Evolutionary conservation across 2,113 vertebrate species (phyloP), one percentile per base, ranked within the genome.

Genomic region (Seriola dumerili): DNA sequence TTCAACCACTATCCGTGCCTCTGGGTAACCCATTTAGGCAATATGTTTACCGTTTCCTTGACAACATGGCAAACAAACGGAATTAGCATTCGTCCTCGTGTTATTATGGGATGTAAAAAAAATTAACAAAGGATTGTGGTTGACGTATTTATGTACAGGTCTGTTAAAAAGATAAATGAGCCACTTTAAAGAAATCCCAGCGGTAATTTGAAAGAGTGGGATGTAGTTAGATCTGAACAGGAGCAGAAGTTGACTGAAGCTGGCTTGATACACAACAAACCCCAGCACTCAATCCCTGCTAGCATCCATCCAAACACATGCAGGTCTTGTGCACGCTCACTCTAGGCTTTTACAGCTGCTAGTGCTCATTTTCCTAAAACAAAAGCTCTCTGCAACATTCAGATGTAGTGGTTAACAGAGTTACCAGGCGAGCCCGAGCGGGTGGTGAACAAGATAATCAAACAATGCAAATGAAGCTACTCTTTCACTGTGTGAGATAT

Each of bases 21-120:
- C 68, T 85, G 79, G 78, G 88, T 84, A 90, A 83, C 88, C 70
- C 83, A 92, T 82, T 85, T 84, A 82, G 52, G 64, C 86, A 77
- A 86, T 79, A 76, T 86, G 87, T 87, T 89, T 89, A 83, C 29
- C 0, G 55, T 90, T 81, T 78, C 84, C 72, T 54, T 78, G 85
- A 66, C 78, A 79, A 87, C 82, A 34, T 12, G 63, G 61, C 32
- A 70, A 84, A 84, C 78, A 82, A 71, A 59, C 34, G 61, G 10
- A 76, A 61, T 42, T 25, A 54, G 58, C 23, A 61, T 64, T 50
- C 1, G 1, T 76, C 57, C 76, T n/a, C 21, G 50, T 68, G 63
- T 36, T 44, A 76, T 82, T 68, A 64, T 5, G 12, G 13, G 32
- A 61, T 36, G 7, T 52, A 44, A 21, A 58, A 38, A 54, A 63